These are phyloP conservation scores for Oncorhynchus keta DNA, from an alignment of 2,113 vertebrate species.

Conservation along the genomic window DNA sequence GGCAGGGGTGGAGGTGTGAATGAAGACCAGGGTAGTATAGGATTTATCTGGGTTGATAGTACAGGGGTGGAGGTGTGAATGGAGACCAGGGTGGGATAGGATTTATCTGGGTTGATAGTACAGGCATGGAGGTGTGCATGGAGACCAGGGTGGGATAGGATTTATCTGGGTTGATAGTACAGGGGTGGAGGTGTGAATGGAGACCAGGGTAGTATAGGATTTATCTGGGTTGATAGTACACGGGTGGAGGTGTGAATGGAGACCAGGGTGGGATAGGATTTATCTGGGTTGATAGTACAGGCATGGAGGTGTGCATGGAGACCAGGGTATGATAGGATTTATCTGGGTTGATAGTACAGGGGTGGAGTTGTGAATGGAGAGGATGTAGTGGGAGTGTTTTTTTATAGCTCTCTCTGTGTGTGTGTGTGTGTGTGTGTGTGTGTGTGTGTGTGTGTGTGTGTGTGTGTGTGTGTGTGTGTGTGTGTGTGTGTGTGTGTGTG, in stretches of 20 bases:
- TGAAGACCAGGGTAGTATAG: conserved; percentile 33
- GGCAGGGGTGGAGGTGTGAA: conserved; percentile 21
- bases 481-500: not conserved
- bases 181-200: not conserved
- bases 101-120: not conserved
- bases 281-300: conserved; percentile 42
- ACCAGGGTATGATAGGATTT: conserved; percentile 30
- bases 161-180: not conserved
- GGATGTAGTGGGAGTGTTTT: not conserved
- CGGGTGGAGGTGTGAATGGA: conserved; percentile 34
- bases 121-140: not conserved
- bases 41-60: conserved; percentile 48
- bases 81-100: not conserved
- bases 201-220: no score
- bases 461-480: not conserved
- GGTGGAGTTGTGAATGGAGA: not conserved
- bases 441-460: not conserved
- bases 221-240: no score
- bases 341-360: conserved; percentile 38
- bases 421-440: not conserved
- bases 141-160: not conserved
- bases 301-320: conserved; percentile 38
- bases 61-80: not conserved
- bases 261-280: conserved; percentile 27
- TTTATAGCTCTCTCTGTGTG: not conserved